Evolutionary conservation across 2,113 vertebrate species (phyloP), one percentile per base, ranked within the genome.

Genomic region (Cyanoliseus patagonus): DNA sequence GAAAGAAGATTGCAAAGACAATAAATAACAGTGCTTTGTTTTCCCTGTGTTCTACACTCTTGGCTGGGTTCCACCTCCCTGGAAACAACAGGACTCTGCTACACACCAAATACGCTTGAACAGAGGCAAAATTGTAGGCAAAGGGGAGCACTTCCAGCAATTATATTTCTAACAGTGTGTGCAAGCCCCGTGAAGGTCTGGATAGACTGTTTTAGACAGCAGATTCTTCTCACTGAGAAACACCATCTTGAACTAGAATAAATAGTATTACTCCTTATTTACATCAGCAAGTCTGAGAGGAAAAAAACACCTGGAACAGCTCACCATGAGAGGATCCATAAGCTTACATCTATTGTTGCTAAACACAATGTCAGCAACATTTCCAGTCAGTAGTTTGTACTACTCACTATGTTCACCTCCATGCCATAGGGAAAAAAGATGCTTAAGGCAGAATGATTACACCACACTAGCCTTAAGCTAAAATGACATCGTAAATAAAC

Each of bases 361-460:
- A 52, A 90, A 96, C 62, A 81, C 72, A 93, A 88, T 72, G 83
- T 81, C 88, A 86, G 49, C 57, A 88, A 74, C 46, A 39, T 73
- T 86, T 88, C 61, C 81, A 93, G 20, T 75, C 76, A 88, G 79
- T 42, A 86, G 59, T 67, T 82, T 84, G 23, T 69, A 82, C n/a
- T 76, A 59, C 82, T 94, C 9, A 4, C 66, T 76, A 9, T 23
- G 69, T 63, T 92, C 61, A 20, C 70, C 64, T 86, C 85, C 80
- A 72, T 74, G 81, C 83, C 88, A 51, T 1, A 28, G 92, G 95
- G 77, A 74, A 95, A 96, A 94, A 55, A 8, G 13, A 80, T 91
- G 91, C 95, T 96, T 80, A 94, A 94, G 92, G 95, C 96, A 95
- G 80, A 96, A 92, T n/a, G 77, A 84, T 91, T 85, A 86, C 77